Evolutionary conservation across 2,888 invertebrate species (phyloP), one percentile per base, ranked within the genome.

Genomic region (Synergus itoensis): DNA sequence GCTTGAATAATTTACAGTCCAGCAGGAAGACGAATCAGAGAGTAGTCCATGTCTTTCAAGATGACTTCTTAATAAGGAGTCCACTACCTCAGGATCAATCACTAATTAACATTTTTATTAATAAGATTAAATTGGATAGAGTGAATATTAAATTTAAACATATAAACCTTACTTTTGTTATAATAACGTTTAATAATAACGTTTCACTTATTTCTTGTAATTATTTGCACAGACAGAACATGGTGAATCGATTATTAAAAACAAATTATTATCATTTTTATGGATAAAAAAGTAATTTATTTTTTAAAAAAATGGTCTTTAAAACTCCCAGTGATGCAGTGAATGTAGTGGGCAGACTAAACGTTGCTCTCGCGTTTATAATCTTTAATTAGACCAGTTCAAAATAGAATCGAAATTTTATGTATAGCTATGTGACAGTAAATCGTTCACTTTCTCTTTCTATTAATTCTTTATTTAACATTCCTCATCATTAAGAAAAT

Each of bases 1-100:
- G 21, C 92, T 87, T 0, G 96, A 96, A 83, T 93, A 92, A 77
- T 90, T 92, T 79, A 97, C 93, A 79, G 90, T 93, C 96, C 96
- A 48, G 0, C 96, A 48, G 0, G 77, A 81, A 9, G 65, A 14
- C 48, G 16, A 14, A 45, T 84, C 79, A 0, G 7, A 43, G 7
- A 81, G 69, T 0, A 90, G 64, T 14, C 83, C 83, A n/a, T 86
- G 82, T 28, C 80, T 79, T 21, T 81, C 79, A 48, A 91, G 79
- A 82, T 91, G 88, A 1, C 80, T 79, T 41, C 81, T 75, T 45
- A 91, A 79, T 77, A 86, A 43, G 4, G 76, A 77, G 21, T 87
- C 87, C 14, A 86, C 84, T 14, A 77, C 40, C 53, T 87, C 79
- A 11, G 88, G 84, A 40, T 87, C 85, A 79, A 84, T 84, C 14